phyloP scores from a whole-genome alignment of 2,888 invertebrate species.

The Pyralis farinalis region DNA sequence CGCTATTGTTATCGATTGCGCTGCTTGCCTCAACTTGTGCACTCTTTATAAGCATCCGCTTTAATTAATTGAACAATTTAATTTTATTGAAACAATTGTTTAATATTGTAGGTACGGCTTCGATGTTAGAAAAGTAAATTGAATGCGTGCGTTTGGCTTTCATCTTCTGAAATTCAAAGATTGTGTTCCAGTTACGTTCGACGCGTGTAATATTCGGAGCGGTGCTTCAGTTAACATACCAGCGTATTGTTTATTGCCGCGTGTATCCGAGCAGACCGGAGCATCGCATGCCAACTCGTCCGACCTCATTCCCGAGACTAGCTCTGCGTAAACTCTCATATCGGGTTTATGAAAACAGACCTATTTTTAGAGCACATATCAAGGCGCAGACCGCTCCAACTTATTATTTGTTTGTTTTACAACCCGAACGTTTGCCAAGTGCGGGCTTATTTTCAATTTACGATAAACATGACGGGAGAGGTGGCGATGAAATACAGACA shows the following conservation, averaged over 20 bases:
- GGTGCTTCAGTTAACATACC: slow-evolving; percentile 37
- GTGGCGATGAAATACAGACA: slow-evolving; percentile 35
- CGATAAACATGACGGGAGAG: slow-evolving; percentile 41
- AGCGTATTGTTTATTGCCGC: slow-evolving; percentile 54
- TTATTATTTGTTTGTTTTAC: slow-evolving; percentile 69
- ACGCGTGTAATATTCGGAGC: slow-evolving; percentile 13
- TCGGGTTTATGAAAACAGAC: slow-evolving; percentile 71
- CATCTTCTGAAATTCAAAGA: slow-evolving; percentile 3
- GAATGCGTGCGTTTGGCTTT: too few species aligned
- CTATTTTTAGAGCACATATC: slow-evolving; percentile 66
- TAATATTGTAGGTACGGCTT: too few species aligned
- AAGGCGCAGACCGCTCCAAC: slow-evolving; percentile 55
- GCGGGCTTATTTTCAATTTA: slow-evolving; percentile 57
- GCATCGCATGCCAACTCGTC: slow-evolving; percentile 68
- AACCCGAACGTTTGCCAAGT: slow-evolving; percentile 62
- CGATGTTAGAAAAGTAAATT: too few species aligned
- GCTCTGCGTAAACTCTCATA: slow-evolving; percentile 73
- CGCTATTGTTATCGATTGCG: slow-evolving; percentile 37
- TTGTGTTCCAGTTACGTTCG: slow-evolving; percentile 14
- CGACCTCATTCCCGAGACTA: slow-evolving; percentile 73
- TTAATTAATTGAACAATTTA: too few species aligned
- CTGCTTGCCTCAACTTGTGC: slow-evolving; percentile 21
- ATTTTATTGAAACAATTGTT: too few species aligned
- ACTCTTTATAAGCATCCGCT: slow-evolving; percentile 18
- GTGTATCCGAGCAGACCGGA: slow-evolving; percentile 51